Percentiles rank a stretch among this genome's conserved stretches.
Conservation (phyloP, 2,888 invertebrate genomes). For the Geotrupes spiniger region DNA sequence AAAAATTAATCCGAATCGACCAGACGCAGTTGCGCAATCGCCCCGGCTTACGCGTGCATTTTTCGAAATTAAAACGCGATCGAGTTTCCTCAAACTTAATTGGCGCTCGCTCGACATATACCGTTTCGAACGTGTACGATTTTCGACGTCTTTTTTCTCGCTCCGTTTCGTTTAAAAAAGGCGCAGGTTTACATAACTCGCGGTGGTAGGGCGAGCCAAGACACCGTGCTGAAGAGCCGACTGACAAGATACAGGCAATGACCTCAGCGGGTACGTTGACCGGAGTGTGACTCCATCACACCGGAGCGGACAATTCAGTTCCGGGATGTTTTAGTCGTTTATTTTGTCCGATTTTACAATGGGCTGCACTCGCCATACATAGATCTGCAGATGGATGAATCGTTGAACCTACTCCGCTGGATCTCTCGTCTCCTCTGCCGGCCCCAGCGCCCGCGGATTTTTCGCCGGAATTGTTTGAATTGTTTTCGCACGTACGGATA, state of each 20-base stretch:
- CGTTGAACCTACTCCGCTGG: conserved; percentile 13
- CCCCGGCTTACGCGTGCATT: too few relatives aligned
- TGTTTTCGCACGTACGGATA: too few relatives aligned
- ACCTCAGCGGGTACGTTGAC: conserved; percentile 44
- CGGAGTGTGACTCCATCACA: conserved; percentile 39
- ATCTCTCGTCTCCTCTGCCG: conserved; percentile 5
- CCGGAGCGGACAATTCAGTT: conserved; percentile 42
- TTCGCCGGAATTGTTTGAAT: too few relatives aligned
- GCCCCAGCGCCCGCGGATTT: too few relatives aligned
- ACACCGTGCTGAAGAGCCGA: conserved; percentile 33
- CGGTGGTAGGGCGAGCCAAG: conserved; percentile 30
- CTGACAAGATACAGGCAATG: conserved; percentile 45
- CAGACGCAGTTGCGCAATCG: too few relatives aligned
- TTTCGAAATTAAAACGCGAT: too few relatives aligned
- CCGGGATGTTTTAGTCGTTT: conserved; percentile 34
- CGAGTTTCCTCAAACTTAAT: too few relatives aligned
- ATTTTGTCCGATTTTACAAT: conserved; percentile 24
- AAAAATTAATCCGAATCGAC: too few relatives aligned
- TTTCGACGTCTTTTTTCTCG: too few relatives aligned
- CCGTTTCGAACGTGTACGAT: too few relatives aligned
- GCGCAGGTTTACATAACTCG: conserved; percentile 27
- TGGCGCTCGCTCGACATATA: too few relatives aligned
- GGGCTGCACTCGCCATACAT: conserved; percentile 15
- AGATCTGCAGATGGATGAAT: conserved; percentile 10
- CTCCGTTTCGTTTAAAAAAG: conserved; percentile 14